phyloP scores from a whole-genome alignment of 1,140 invertebrate species.

The Drosophila mayri region DNA sequence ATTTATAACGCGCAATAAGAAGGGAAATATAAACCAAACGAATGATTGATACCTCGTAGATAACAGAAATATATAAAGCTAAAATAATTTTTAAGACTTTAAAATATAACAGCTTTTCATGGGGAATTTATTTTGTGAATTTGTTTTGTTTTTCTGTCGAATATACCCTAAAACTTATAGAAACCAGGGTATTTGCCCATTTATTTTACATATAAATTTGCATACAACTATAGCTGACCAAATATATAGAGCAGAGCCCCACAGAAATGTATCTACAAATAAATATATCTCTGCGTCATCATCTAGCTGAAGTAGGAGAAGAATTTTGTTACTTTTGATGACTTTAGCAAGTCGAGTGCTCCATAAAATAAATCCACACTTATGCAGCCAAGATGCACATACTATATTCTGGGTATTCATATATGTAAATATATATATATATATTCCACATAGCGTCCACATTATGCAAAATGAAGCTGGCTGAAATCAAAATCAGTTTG shows the following conservation, averaged over 20 bases:
- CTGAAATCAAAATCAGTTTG: conserved; percentile 39
- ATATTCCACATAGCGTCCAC: conserved; percentile 24
- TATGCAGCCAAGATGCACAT: conserved; percentile 25
- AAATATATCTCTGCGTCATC: conserved; percentile 43
- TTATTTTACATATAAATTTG: conserved; percentile 29
- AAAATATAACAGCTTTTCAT: background rate
- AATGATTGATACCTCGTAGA: conserved; percentile 8
- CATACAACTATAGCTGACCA: conserved; percentile 31
- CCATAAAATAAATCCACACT: conserved; percentile 59
- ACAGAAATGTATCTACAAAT: conserved; percentile 21
- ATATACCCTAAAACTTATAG: background rate
- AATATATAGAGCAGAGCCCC: conserved; percentile 26
- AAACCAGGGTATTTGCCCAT: background rate
- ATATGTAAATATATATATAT: conserved; percentile 9
- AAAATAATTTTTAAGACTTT: background rate
- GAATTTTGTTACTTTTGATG: conserved; percentile 24
- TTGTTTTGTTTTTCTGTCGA: background rate
- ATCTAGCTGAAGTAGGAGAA: conserved; percentile 23
- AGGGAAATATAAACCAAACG: background rate
- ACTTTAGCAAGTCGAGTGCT: conserved; percentile 42
- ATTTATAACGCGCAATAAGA: conserved; percentile 44
- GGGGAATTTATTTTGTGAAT: background rate
- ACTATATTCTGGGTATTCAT: conserved; percentile 8
- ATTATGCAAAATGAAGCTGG: conserved; percentile 34
- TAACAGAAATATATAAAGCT: background rate